Base-by-base conservation (phyloP, 2,113 vertebrate genomes). In the Scytalopus superciliaris region DNA sequence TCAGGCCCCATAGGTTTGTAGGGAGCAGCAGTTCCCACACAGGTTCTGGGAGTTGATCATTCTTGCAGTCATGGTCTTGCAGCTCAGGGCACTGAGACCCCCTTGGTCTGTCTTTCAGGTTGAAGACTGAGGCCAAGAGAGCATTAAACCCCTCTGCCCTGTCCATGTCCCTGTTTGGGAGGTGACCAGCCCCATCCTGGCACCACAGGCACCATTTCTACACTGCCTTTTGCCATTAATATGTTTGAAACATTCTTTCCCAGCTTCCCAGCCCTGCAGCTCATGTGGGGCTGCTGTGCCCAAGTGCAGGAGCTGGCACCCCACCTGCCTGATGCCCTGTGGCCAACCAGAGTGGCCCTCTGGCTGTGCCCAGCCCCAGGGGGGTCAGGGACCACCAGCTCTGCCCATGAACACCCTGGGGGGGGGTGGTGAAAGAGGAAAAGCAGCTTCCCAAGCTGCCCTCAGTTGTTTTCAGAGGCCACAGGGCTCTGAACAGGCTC, bases 21-120 rank as follows among this genome's bases (percentile, higher is more conserved):
- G 31, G 53, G 53, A 47, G 33, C 53, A 82, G n/a, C 28, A 75
- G 60, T 53, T 21, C 16, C 42, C 18, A 11, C 53, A 5, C 24
- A 14, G 25, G 24, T 12, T 31, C 53, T 60, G 21, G 9, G 35
- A 59, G 25, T 0, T 57, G 68, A 24, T 44, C 27, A 37, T 15
- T 15, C 45, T 0, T 37, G 35, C 59, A 69, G 39, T 33, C 39
- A 19, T n/a, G 66, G 15, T 30, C 0, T 0, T 40, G 49, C 66
- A 68, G 78, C 39, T 53, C 62, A 30, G 39, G 45, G 24, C 45
- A 59, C 53, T 12, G 78, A 24, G 27, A 33, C 3, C 5, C 22
- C 44, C 44, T 28, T 10, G 19, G 28, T 30, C 78, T 39, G 45
- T 45, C 28, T 62, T 33, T 37, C 33, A 17, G 30, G 56, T 5